Percentiles rank a stretch among this genome's conserved stretches.
Conservation (phyloP, 2,113 vertebrate species). For the Lichenostomus cassidix region DNA sequence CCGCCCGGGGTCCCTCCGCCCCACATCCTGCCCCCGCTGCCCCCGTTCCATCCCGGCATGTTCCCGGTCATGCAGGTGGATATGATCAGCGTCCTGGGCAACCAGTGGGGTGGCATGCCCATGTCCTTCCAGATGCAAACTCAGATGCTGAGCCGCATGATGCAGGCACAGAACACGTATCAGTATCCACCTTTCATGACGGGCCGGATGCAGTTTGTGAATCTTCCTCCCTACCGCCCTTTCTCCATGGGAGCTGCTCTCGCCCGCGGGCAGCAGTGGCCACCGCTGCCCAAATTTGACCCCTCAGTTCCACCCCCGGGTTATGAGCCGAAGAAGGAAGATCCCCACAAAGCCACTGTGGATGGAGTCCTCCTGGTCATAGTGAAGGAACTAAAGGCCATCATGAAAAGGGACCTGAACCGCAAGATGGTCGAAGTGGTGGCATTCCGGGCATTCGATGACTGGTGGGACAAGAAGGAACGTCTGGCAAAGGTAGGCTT, state of each 20-base stretch:
- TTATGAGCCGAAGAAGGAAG: slow-evolving; percentile 91
- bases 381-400: slow-evolving; percentile 97
- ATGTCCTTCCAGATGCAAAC: slow-evolving; percentile 99
- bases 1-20: slow-evolving; percentile 77
- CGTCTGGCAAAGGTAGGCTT: slow-evolving; percentile 87
- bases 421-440: slow-evolving; percentile 99
- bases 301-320: slow-evolving; percentile 93
- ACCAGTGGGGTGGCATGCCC: slow-evolving; percentile 91
- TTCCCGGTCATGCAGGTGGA: slow-evolving; percentile 93
- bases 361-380: slow-evolving; percentile 94
- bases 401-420: slow-evolving; percentile 98
- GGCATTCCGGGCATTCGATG: slow-evolving; percentile 95
- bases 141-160: slow-evolving; percentile 97
- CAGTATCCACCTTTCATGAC: slow-evolving; percentile 87
- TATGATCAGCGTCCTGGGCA: slow-evolving; percentile 86
- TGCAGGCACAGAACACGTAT: slow-evolving; percentile 87
- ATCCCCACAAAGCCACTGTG: slow-evolving; percentile 95
- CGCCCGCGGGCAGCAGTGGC: slow-evolving; percentile 87
- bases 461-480: slow-evolving; percentile 99
- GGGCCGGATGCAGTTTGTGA: slow-evolving; percentile 81
- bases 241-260: slow-evolving; percentile 78
- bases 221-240: slow-evolving; percentile 82
- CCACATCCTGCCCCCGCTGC: slow-evolving; percentile 83
- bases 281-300: slow-evolving; percentile 90
- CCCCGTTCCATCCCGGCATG: slow-evolving; percentile 83